Evolutionary conservation across 2,888 invertebrate species (phyloP), one percentile per base, ranked within the genome.

Genomic region (Dysmachus trigonus): DNA sequence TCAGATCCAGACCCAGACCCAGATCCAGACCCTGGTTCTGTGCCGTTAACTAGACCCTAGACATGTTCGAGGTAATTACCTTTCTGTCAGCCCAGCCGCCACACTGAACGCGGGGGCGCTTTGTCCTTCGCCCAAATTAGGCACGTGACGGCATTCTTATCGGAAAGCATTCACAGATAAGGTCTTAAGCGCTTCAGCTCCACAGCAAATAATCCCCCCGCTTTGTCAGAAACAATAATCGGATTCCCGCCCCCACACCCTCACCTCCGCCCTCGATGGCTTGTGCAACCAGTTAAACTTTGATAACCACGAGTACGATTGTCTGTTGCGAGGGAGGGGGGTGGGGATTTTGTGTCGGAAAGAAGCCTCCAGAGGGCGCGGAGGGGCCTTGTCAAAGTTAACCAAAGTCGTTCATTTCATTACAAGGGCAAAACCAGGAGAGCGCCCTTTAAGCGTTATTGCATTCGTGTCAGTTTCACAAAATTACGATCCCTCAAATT

Each of bases 401-500:
- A 53, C 53, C 22, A 53, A 53, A 22, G 22, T 6, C 22, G 5
- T 53, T 62, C 22, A 62, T 8, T 53, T 62, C 22, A 62, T 62
- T 62, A 62, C 22, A 62, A 62, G 27, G 2, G 47, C 62, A 62
- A 31, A 41, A 0, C 27, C 27, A 22, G 27, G 13, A 27, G 22
- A 22, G 10, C 27, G 62, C 7, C 27, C 62, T 62, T 62, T 22
- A n/a, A 62, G 62, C 47, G 62, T 27, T 62, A 62, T 62, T 35
- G 38, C 38, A 76, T 76, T 76, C n/a, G 76, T 35, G 38, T 35
- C 47, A 77, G 41, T 41, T 77, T 47, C 38, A n/a, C 18, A 47
- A 30, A 47, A 41, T 77, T 77, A 77, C 77, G 77, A 77, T 22
- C 47, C 77, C 47, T 41, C 27, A 77, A 77, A 30, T 47, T 77